Conservation (phyloP, 2,113 vertebrate species). For the Marmota monax region DNA sequence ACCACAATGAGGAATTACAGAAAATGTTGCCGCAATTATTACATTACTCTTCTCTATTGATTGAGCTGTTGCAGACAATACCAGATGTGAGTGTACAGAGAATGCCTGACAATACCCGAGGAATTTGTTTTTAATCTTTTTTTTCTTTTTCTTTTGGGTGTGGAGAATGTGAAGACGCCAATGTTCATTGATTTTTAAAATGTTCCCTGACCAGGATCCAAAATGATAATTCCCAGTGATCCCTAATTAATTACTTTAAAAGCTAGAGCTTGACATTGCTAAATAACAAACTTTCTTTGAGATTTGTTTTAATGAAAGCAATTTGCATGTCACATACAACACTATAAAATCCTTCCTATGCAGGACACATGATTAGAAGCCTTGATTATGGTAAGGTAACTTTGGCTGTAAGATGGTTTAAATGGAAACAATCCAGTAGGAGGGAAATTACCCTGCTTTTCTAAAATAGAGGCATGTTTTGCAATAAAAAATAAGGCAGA, state of each 20-base stretch:
- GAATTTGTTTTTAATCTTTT: constrained; percentile 67
- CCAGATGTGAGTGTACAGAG: constrained; percentile 35
- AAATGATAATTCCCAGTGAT: constrained; percentile 70
- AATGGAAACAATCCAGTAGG: constrained; percentile 33
- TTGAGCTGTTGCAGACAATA: constrained; percentile 61
- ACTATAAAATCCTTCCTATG: constrained; percentile 35
- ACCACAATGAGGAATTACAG: constrained; percentile 75
- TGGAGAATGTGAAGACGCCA: constrained; percentile 31
- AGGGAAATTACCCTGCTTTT: constrained; percentile 63
- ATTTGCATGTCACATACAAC: constrained; percentile 50
- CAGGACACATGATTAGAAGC: constrained; percentile 51
- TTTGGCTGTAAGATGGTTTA: constrained; percentile 55
- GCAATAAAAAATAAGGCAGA: constrained; percentile 10
- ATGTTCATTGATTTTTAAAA: constrained; percentile 72
- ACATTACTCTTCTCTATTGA: constrained; percentile 78
- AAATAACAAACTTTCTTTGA: constrained; percentile 61
- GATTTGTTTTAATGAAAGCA: constrained; percentile 59
- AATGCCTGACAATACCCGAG: constrained; percentile 54
- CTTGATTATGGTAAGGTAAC: constrained; percentile 58
- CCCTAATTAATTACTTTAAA: constrained; percentile 71
- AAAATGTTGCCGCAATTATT: constrained; percentile 75
- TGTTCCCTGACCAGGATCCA: constrained; percentile 63
- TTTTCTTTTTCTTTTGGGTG: constrained; percentile 37
- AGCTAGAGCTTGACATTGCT: constrained; percentile 30
- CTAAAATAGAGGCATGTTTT: constrained; percentile 51